A percentile compares a stretch with the other conserved stretches of the same genome.
Evolutionary conservation across 2,113 vertebrate genomes (phyloP).

Genomic region (Ursus arctos): DNA sequence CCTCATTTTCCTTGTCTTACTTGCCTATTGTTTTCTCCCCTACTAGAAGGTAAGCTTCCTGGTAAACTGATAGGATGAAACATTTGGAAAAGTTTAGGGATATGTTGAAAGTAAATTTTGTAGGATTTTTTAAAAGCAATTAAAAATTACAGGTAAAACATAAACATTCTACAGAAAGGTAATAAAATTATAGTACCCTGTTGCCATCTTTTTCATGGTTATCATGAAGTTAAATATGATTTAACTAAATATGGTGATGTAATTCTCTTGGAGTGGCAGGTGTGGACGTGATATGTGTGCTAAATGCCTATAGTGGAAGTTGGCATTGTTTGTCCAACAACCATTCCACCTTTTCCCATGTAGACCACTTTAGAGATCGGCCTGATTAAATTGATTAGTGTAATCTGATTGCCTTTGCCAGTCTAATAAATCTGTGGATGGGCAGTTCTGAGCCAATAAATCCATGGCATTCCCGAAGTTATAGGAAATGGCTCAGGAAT

Average conservation of each 20-base stretch:
- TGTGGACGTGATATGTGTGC: background rate
- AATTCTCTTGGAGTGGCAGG: background rate
- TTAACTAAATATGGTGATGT: background rate
- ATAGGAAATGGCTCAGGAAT: background rate
- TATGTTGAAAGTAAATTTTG: background rate
- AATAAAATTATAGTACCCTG: background rate
- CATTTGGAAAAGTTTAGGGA: slow-evolving; percentile 33
- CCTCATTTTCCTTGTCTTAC: background rate
- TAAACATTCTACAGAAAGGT: background rate
- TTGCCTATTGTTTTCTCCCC: background rate
- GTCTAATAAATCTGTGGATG: background rate
- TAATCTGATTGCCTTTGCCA: background rate
- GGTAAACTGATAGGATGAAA: background rate
- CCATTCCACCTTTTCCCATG: background rate
- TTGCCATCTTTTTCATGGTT: background rate
- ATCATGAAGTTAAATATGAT: slow-evolving; percentile 6
- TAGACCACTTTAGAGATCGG: background rate
- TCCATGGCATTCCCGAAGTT: background rate
- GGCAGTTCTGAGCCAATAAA: background rate
- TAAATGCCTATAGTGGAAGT: background rate
- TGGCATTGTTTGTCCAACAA: background rate
- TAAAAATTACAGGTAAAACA: slow-evolving; percentile 9
- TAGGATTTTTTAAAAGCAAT: background rate
- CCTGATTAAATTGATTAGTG: background rate
- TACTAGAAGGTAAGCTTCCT: background rate